Percentiles rank a stretch among this genome's conserved stretches.
Evolutionary conservation across 2,888 invertebrate species (phyloP).

Genomic region (Drosophila affinis): DNA sequence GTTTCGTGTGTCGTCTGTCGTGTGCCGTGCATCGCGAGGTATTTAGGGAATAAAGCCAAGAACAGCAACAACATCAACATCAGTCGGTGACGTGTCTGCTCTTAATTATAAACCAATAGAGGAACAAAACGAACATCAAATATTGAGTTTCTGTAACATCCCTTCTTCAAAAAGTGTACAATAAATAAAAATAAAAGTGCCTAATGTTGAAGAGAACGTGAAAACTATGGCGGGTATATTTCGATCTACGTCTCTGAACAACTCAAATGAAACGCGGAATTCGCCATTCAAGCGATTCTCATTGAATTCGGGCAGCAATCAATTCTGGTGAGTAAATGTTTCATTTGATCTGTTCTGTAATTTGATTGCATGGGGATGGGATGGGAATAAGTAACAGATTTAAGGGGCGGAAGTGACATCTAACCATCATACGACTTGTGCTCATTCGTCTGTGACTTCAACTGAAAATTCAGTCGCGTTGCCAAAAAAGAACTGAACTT

Average conservation of each 20-base stretch:
- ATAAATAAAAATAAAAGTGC: conserved; percentile 16
- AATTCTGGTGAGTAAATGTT: conserved; percentile 81
- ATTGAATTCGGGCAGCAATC: conserved; percentile 55
- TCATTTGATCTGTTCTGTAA: not conserved
- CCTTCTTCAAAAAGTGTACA: conserved; percentile 7
- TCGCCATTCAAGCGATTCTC: conserved; percentile 81
- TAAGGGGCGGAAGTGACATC: conserved; percentile 40
- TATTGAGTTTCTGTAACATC: conserved; percentile 28
- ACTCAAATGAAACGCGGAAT: conserved; percentile 63
- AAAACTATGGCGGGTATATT: conserved; percentile 82
- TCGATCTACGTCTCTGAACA: conserved; percentile 75
- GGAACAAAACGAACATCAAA: conserved; percentile 14
- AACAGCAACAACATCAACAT: conserved; percentile 41
- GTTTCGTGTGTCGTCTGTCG: conserved; percentile 7
- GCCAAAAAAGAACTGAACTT: conserved; percentile 36
- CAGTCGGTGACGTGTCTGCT: conserved; percentile 61
- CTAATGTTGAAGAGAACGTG: conserved; percentile 52
- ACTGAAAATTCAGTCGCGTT: conserved; percentile 39
- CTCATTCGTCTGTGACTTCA: conserved; percentile 38
- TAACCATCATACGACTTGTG: conserved; percentile 37
- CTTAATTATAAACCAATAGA: conserved; percentile 24
- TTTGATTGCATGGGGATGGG: not conserved
- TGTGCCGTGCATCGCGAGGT: conserved; percentile 43
- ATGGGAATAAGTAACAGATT: conserved; percentile 18
- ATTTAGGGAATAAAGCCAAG: conserved; percentile 70